Conservation (phyloP, 2,797 vertebrate genomes). For the Crenuchus spilurus region DNA sequence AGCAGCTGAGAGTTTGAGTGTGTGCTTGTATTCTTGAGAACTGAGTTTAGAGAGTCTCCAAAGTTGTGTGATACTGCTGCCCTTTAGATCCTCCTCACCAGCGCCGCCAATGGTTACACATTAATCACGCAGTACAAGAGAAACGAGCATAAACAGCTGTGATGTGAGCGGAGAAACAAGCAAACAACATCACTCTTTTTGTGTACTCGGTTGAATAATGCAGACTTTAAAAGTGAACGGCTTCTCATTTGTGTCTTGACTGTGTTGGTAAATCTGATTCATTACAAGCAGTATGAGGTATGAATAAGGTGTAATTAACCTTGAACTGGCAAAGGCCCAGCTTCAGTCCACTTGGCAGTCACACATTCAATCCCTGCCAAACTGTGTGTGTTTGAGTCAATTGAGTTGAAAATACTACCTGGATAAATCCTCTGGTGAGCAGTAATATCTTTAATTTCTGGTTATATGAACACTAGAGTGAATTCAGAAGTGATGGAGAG, state of each 20-base stretch:
- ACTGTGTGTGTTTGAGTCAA: constrained; percentile 29
- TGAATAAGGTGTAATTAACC: constrained; percentile 49
- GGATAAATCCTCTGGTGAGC: background rate
- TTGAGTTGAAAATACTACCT: constrained; percentile 37
- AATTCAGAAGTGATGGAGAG: background rate
- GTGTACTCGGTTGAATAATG: constrained; percentile 3
- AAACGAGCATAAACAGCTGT: no score
- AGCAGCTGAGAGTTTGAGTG: no score
- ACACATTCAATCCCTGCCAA: constrained; percentile 23
- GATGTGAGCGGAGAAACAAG: no score
- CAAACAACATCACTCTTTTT: no score
- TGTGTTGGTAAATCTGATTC: constrained; percentile 29
- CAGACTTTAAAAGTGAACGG: constrained; percentile 3
- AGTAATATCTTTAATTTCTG: constrained; percentile 23
- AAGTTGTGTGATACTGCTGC: no score
- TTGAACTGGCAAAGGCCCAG: constrained; percentile 37
- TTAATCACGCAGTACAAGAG: no score
- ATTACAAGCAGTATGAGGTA: constrained; percentile 22
- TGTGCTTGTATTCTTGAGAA: no score
- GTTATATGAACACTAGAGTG: constrained; percentile 1
- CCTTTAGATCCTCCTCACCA: no score
- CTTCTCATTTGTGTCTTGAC: constrained; percentile 2
- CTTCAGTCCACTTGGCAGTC: constrained; percentile 37
- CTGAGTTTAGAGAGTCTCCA: no score
- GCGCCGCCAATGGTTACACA: no score